Evolutionary conservation across 1,140 invertebrate species (phyloP).

Genomic region (Lineus longissimus): DNA sequence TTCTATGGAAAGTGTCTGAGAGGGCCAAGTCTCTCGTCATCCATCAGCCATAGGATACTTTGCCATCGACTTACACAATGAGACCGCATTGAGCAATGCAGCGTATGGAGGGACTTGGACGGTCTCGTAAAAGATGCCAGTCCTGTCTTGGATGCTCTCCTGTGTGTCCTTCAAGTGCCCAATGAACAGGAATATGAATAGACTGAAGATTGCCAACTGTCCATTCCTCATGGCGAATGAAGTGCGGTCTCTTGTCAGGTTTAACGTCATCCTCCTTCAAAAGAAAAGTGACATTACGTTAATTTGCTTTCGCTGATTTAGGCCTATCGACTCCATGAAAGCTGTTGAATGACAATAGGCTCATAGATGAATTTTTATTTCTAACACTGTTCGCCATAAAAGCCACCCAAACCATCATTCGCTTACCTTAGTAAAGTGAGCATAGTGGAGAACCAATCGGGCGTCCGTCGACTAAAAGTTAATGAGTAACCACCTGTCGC

Average conservation of each 20-base stretch:
- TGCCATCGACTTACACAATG: slow-evolving; percentile 25
- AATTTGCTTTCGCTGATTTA: neutral
- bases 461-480: too few species aligned
- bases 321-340: too few species aligned
- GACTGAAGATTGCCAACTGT: slow-evolving; percentile 32
- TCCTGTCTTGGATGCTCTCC: slow-evolving; percentile 35
- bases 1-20: too few species aligned
- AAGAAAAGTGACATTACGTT: neutral
- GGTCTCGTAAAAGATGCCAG: slow-evolving; percentile 37
- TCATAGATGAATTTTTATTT: too few species aligned
- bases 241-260: slow-evolving; percentile 35
- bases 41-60: too few species aligned
- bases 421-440: too few species aligned
- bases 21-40: too few species aligned
- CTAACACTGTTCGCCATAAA: too few species aligned
- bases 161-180: slow-evolving; percentile 32
- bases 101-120: slow-evolving; percentile 32
- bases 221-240: slow-evolving; percentile 31
- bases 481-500: too few species aligned
- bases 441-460: too few species aligned
- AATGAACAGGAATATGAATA: slow-evolving; percentile 38
- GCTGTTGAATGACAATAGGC: too few species aligned
- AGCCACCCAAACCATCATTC: too few species aligned
- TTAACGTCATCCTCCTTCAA: slow-evolving; percentile 39
- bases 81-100: slow-evolving; percentile 27